Conservation (phyloP, 1,140 invertebrate species). For the Temnothorax curvispinosus region DNA sequence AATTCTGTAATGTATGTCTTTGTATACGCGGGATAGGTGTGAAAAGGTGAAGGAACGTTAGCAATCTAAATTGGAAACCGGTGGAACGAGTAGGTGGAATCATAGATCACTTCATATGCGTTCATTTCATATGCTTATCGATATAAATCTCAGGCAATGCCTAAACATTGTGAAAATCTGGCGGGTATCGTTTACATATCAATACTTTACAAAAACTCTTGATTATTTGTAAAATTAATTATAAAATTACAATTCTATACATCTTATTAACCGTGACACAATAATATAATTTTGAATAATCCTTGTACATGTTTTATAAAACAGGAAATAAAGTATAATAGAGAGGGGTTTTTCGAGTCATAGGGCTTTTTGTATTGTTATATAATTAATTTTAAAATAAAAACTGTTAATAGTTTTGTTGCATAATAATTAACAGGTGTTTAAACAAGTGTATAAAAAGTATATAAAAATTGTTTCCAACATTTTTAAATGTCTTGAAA, state of each 20-base stretch:
- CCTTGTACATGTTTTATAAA: not conserved
- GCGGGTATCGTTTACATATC: not conserved
- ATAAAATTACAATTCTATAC: not conserved
- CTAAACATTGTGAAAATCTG: constrained; percentile 43
- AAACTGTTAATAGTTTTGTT: no score
- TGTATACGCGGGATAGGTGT: constrained; percentile 37
- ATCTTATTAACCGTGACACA: not conserved
- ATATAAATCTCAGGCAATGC: constrained; percentile 38
- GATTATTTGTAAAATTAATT: constrained; percentile 21
- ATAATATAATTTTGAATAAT: not conserved
- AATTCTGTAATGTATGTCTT: constrained; percentile 51
- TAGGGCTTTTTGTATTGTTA: no score
- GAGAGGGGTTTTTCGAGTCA: no score
- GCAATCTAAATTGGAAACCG: constrained; percentile 58
- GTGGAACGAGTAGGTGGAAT: constrained; percentile 48
- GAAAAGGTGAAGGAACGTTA: constrained; percentile 49
- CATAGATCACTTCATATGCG: constrained; percentile 46
- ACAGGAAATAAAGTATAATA: no score
- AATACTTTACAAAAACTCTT: not conserved
- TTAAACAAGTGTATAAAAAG: no score
- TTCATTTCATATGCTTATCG: constrained; percentile 4
- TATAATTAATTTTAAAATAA: no score
- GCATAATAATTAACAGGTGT: no score
- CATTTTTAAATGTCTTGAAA: no score
- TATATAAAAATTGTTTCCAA: no score